phyloP scores from a whole-genome alignment of 2,113 vertebrate genomes.

The Halichoerus grypus region DNA sequence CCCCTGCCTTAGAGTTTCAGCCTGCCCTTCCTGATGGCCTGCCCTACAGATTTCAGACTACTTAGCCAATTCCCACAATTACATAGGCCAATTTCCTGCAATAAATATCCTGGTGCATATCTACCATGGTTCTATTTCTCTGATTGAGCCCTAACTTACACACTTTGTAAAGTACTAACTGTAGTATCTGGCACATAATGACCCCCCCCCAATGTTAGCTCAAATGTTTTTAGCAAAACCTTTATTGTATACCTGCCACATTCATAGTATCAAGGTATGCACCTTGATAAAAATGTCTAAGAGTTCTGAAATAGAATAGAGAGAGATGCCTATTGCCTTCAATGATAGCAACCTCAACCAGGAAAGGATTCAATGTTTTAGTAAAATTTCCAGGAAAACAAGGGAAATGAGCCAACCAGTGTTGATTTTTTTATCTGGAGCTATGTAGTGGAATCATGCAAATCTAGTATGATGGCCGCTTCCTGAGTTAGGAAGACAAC shows the following conservation, averaged over 20 bases:
- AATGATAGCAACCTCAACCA: neutral
- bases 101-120: neutral
- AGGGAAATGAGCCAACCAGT: neutral
- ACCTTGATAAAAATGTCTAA: conserved; percentile 5
- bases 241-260: neutral
- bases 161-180: conserved; percentile 3
- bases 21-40: neutral
- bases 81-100: neutral
- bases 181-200: neutral
- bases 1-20: neutral
- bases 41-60: neutral
- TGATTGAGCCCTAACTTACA: neutral
- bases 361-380: conserved; percentile 40
- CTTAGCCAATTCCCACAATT: neutral
- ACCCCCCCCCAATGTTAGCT: neutral
- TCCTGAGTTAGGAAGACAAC: conserved; percentile 4
- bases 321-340: neutral
- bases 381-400: conserved; percentile 57
- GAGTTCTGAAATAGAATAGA: neutral
- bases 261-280: neutral
- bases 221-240: neutral
- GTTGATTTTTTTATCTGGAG: conserved; percentile 29
- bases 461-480: neutral
- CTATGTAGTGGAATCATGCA: neutral
- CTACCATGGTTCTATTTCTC: neutral